Base-by-base conservation (phyloP, 2,888 invertebrate genomes). In the Drosophila meridionalis region DNA sequence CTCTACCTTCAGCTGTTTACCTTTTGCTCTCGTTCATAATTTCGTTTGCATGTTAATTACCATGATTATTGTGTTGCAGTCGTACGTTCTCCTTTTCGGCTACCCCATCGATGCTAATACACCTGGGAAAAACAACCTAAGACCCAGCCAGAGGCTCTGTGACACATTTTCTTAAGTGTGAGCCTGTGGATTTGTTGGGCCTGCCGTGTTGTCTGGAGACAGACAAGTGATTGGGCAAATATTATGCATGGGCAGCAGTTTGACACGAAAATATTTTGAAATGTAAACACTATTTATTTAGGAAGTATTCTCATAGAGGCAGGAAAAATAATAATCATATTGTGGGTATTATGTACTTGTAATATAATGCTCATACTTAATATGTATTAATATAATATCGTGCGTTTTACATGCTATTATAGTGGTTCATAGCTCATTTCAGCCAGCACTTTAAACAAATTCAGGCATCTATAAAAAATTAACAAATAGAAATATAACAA, bases 41-140 rank as follows among this genome's bases (percentile, higher is more conserved):
- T 87, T 85, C 87, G 90, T 86, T 90, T 86, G 87, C 87, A 90
- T 87, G 87, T 89, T 87, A 90, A 90, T 87, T 87, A 83, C 89
- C 87, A 78, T 75, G 83, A 90, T 88, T 86, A 87, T 87, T 90
- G 89, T 90, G 50, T 50, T 62, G 62, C 71, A 75, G 75, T 76
- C 83, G 88, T 89, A 79, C 84, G 38, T 28, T 53, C 12, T 20
- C 26, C 66, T 52, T 61, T 62, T 70, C 53, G 60, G 59, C 20
- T 48, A 45, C 32, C 30, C 53, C 36, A 57, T 50, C 53, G 50
- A 43, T 56, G 64, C 60, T 79, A 82, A 82, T 79, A 79, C 79
- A 71, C 80, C 76, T 80, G 80, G 82, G 82, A 82, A 82, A 69
- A 57, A 48, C 43, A 26, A 43, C 36, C 62, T 8, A 69, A 76